A percentile compares a stretch with the other conserved stretches of the same genome.
Evolutionary conservation across 2,888 invertebrate genomes (phyloP).

Genomic region (Drosophila austrosaltans): DNA sequence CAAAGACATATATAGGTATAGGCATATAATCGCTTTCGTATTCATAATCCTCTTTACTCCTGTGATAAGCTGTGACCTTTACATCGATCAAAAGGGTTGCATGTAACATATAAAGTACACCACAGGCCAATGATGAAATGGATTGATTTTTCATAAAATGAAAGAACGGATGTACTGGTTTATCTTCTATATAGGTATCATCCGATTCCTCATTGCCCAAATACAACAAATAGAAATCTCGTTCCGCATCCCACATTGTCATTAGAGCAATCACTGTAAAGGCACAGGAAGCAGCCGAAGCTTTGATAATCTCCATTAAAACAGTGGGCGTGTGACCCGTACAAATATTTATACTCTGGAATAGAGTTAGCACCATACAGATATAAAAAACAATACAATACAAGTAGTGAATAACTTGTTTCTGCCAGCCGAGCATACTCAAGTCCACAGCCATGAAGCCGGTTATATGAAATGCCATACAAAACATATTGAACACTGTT

Average conservation of each 20-base stretch:
- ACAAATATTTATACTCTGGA: constrained; percentile 51
- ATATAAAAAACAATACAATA: constrained; percentile 42
- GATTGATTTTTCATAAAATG: constrained; percentile 35
- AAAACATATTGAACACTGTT: constrained; percentile 43
- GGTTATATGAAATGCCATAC: constrained; percentile 45
- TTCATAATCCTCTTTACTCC: background rate
- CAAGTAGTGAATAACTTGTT: constrained; percentile 7
- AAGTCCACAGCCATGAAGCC: constrained; percentile 38
- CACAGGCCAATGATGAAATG: constrained; percentile 41
- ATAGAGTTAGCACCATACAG: constrained; percentile 48
- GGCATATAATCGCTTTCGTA: constrained; percentile 14
- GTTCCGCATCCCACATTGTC: constrained; percentile 53
- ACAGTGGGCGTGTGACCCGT: constrained; percentile 38
- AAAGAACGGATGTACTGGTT: constrained; percentile 33
- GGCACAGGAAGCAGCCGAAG: constrained; percentile 12
- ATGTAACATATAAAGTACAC: constrained; percentile 52
- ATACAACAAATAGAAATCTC: constrained; percentile 41
- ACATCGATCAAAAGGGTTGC: constrained; percentile 45
- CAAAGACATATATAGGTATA: constrained; percentile 39
- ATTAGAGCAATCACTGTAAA: constrained; percentile 37
- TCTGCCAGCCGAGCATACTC: background rate
- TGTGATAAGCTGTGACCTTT: constrained; percentile 26
- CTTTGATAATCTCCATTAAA: constrained; percentile 34
- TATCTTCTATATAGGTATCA: constrained; percentile 5
- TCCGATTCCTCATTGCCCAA: background rate